These are phyloP conservation scores for Dasysyrphus albostriatus DNA, from an alignment of 2,888 invertebrate species.

Conservation along the genomic window DNA sequence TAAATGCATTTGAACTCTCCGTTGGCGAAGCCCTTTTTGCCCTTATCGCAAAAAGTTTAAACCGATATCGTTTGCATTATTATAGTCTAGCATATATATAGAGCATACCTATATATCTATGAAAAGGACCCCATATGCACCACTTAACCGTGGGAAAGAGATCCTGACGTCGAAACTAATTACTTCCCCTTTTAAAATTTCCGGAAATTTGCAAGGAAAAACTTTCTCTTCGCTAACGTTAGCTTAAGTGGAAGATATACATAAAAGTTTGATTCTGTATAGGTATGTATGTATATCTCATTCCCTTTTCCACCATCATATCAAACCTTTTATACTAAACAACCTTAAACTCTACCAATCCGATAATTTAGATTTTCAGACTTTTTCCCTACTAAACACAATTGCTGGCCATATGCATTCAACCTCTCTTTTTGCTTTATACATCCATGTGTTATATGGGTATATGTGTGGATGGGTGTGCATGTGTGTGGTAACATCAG, in stretches of 20 bases:
- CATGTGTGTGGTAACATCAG: slow-evolving; percentile 46
- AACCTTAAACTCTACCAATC: slow-evolving; percentile 61
- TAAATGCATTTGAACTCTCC: slow-evolving; percentile 50
- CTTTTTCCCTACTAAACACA: slow-evolving; percentile 27
- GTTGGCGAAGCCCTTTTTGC: slow-evolving; percentile 31
- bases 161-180: slow-evolving; percentile 73
- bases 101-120: background rate
- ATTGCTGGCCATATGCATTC: slow-evolving; percentile 32
- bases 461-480: background rate
- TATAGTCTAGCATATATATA: slow-evolving; percentile 14
- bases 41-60: slow-evolving; percentile 53
- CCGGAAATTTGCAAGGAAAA: slow-evolving; percentile 70
- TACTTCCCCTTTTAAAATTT: slow-evolving; percentile 66
- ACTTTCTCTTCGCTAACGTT: slow-evolving; percentile 46
- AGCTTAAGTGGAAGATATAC: background rate
- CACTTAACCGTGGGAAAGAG: slow-evolving; percentile 71
- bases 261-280: background rate
- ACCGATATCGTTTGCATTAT: slow-evolving; percentile 60
- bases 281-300: background rate
- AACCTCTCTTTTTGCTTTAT: background rate
- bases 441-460: no score
- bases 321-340: slow-evolving; percentile 47
- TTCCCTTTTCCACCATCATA: background rate
- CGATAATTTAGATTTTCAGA: slow-evolving; percentile 68
- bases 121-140: slow-evolving; percentile 61